Percentiles rank a stretch among this genome's conserved stretches.
These are phyloP conservation scores for Sebastes wilsoni DNA, from an alignment of 2,797 vertebrate genomes.

Conservation along the genomic window DNA sequence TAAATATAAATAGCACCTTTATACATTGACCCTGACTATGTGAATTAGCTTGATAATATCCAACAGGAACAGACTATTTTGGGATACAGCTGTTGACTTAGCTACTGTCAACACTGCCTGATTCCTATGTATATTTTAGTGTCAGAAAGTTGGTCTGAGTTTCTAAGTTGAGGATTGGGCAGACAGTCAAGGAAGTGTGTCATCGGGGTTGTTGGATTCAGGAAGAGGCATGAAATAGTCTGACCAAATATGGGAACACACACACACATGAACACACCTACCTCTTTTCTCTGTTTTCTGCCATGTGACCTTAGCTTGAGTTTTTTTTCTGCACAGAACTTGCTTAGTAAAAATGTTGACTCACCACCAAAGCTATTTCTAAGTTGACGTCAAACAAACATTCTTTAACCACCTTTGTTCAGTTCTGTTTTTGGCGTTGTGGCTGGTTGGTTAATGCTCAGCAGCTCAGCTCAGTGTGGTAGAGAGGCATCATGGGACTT, in stretches of 20 bases:
- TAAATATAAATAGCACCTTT: not conserved
- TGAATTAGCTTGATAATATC: not conserved
- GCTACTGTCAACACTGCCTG: not conserved
- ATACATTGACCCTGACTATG: not conserved
- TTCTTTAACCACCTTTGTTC: not conserved
- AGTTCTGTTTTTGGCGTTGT: not conserved
- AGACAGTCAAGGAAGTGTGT: slow-evolving; percentile 46
- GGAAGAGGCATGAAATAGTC: slow-evolving; percentile 12
- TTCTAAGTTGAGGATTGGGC: slow-evolving; percentile 3
- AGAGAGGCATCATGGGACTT: not conserved
- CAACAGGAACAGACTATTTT: not conserved
- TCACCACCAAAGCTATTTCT: not conserved
- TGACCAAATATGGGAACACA: slow-evolving; percentile 74
- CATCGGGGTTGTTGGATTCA: slow-evolving; percentile 27
- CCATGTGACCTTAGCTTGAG: not conserved
- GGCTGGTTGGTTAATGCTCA: not conserved
- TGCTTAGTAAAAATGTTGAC: slow-evolving; percentile 15
- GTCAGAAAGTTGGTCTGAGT: not conserved
- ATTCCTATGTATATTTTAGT: slow-evolving; percentile 15
- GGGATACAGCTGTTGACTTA: slow-evolving; percentile 20
- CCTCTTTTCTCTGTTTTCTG: not conserved
- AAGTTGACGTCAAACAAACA: not conserved
- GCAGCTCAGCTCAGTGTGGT: not conserved
- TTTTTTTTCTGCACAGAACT: not conserved
- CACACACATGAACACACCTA: not conserved